phyloP scores from a whole-genome alignment of 2,888 invertebrate species.

The Shargacucullia verbasci region DNA sequence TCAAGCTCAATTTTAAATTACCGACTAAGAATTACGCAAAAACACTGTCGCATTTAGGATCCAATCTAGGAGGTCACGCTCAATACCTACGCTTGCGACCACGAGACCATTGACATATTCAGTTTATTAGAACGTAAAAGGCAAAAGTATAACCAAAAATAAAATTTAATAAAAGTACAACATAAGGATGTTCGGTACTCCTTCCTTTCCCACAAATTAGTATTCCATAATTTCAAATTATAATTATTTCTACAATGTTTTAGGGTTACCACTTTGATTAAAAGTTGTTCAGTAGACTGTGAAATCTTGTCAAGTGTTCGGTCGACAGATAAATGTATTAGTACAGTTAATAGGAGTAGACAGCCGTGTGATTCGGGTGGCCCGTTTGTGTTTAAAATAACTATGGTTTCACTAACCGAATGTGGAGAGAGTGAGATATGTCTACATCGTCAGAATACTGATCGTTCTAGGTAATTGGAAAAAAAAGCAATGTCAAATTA shows the following conservation, averaged over 20 bases:
- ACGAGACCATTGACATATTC: no score
- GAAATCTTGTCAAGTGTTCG: slow-evolving; percentile 76
- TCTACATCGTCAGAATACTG: no score
- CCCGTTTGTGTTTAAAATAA: slow-evolving; percentile 59
- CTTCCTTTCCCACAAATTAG: slow-evolving; percentile 45
- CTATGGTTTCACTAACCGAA: slow-evolving; percentile 44
- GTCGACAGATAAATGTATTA: slow-evolving; percentile 68
- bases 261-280: slow-evolving; percentile 66
- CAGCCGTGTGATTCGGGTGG: slow-evolving; percentile 73
- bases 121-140: no score
- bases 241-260: slow-evolving; percentile 50
- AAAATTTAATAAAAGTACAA: not conserved
- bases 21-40: no score
- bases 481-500: no score
- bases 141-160: no score
- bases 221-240: slow-evolving; percentile 48
- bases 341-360: slow-evolving; percentile 71
- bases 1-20: no score
- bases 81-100: no score
- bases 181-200: not conserved
- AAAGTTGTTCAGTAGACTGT: slow-evolving; percentile 72
- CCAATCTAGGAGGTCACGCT: no score
- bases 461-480: no score
- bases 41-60: no score
- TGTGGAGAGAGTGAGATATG: not conserved